phyloP scores from a whole-genome alignment of 2,888 invertebrate genomes.

The Nematopogon swammerdamellus region DNA sequence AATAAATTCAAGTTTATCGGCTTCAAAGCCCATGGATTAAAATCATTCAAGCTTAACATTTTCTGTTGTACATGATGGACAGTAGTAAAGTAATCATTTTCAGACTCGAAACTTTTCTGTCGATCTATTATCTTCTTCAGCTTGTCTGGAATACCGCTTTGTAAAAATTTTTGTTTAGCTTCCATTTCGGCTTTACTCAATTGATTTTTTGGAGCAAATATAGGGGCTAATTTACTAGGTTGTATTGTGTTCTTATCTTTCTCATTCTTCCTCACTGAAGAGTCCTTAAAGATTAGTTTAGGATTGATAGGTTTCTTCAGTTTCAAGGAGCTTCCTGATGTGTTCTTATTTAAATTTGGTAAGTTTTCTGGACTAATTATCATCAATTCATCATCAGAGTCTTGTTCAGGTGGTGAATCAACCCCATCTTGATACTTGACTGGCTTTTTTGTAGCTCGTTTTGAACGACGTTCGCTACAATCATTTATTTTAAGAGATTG shows the following conservation, averaged over 20 bases:
- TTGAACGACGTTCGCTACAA: conserved; percentile 27
- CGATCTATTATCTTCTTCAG: conserved; percentile 53
- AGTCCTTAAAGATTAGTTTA: no score
- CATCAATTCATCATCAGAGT: conserved; percentile 40
- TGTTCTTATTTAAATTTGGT: no score
- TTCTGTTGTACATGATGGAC: conserved; percentile 65
- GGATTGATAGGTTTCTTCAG: no score
- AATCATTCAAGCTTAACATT: conserved; percentile 7
- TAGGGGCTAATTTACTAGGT: conserved; percentile 62
- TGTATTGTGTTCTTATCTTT: no score
- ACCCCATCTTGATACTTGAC: conserved; percentile 34
- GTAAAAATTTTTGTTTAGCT: conserved; percentile 67
- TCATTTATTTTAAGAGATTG: no score
- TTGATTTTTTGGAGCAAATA: conserved; percentile 62
- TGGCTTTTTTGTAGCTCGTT: conserved; percentile 33
- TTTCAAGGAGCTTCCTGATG: no score
- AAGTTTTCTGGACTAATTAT: no score
- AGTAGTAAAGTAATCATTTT: conserved; percentile 52
- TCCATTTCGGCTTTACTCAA: conserved; percentile 54
- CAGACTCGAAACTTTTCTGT: conserved; percentile 33
- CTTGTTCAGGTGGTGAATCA: conserved; percentile 15
- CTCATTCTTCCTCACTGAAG: no score
- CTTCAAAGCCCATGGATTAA: conserved; percentile 1
- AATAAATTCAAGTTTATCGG: conserved; percentile 3
- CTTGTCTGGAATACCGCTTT: conserved; percentile 67